Conservation (phyloP, 2,888 invertebrate genomes). For the Harpalus rufipes region DNA sequence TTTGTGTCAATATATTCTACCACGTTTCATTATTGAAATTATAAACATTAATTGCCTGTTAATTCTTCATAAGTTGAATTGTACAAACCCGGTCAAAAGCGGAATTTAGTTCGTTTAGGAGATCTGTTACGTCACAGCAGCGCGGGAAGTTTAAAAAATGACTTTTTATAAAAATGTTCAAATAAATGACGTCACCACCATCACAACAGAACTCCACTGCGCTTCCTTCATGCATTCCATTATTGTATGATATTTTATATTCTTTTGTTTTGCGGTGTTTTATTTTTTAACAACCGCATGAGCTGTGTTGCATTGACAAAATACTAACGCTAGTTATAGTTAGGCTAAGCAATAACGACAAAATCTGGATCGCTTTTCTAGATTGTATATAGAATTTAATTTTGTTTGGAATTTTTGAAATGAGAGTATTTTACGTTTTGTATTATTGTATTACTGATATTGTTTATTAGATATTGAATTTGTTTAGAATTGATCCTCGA, state of each 20-base stretch:
- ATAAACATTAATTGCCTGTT: constrained; percentile 45
- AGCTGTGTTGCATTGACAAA: neutral
- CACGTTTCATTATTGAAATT: constrained; percentile 48
- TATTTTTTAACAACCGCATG: neutral
- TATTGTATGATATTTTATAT: constrained; percentile 4
- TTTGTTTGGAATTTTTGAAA: neutral
- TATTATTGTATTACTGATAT: neutral
- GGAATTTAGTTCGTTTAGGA: constrained; percentile 7
- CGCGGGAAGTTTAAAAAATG: neutral
- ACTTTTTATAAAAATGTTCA: too few relatives aligned
- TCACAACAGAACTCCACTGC: neutral
- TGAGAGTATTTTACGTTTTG: neutral
- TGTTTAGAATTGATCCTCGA: neutral
- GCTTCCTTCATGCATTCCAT: neutral
- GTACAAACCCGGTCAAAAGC: neutral
- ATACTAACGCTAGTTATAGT: neutral
- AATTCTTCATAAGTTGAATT: constrained; percentile 35
- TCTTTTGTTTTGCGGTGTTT: neutral
- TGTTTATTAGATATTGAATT: neutral
- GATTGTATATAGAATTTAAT: neutral
- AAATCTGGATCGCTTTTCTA: neutral
- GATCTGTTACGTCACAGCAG: constrained; percentile 3
- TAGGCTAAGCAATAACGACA: neutral
- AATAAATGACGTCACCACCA: neutral
- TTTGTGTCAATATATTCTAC: constrained; percentile 48